Conservation (phyloP, 2,888 invertebrate species). For the Pseudanteris insignis region DNA sequence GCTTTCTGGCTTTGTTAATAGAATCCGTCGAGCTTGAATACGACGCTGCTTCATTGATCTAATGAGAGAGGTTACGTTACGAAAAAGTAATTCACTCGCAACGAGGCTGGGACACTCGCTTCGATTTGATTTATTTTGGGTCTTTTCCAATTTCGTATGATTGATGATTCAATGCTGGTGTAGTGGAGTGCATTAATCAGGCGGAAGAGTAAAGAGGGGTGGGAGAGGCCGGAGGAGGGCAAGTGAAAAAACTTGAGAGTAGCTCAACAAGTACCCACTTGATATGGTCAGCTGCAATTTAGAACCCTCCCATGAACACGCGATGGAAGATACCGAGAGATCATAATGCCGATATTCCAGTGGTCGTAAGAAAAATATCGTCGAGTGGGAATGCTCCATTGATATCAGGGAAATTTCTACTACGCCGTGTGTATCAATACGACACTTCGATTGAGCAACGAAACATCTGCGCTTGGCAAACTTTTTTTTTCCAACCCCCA, state of each 20-base stretch:
- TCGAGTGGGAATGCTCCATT: background rate
- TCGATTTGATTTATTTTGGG: conserved; percentile 10
- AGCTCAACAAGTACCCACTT: conserved; percentile 40
- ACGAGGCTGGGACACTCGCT: background rate
- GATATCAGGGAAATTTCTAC: too few species aligned
- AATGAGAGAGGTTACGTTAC: background rate
- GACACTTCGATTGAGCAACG: too few species aligned
- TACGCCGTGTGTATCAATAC: too few species aligned
- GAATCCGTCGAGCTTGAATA: background rate
- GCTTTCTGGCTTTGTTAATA: too few species aligned
- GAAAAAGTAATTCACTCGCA: background rate
- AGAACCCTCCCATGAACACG: conserved; percentile 30
- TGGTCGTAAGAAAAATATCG: conserved; percentile 10
- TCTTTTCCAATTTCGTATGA: conserved; percentile 14
- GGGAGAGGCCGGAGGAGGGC: too few species aligned
- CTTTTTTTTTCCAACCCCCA: too few species aligned
- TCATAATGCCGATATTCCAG: conserved; percentile 5
- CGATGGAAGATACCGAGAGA: conserved; percentile 19
- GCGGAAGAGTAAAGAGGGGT: too few species aligned
- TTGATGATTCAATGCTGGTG: conserved; percentile 19
- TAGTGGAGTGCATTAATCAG: conserved; percentile 24
- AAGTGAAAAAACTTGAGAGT: conserved; percentile 19
- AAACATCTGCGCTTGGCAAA: too few species aligned
- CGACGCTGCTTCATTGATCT: background rate
- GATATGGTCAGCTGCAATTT: conserved; percentile 41